Conservation (phyloP, 2,888 invertebrate genomes). For the Sesia bembeciformis region DNA sequence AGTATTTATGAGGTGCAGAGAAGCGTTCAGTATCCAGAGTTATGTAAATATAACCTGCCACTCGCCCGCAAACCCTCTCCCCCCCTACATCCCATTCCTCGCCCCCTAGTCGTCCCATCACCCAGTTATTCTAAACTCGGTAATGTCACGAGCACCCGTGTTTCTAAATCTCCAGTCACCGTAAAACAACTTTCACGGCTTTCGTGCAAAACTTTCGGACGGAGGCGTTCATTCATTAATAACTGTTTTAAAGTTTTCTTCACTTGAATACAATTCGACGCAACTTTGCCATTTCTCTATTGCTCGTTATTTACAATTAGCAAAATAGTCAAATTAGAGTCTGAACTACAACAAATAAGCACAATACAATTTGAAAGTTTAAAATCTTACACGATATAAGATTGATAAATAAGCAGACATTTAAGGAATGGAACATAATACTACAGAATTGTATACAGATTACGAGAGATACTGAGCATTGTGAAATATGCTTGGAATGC, state of each 20-base stretch:
- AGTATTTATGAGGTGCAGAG: conserved; percentile 7
- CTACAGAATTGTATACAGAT: no score
- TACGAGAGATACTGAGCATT: no score
- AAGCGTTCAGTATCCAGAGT: conserved; percentile 23
- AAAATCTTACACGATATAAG: no score
- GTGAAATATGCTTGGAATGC: no score
- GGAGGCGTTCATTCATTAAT: not conserved
- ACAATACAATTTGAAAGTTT: no score
- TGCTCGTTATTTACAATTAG: no score
- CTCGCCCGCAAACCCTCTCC: conserved; percentile 17
- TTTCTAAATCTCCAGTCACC: not conserved
- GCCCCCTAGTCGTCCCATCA: not conserved
- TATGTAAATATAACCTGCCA: conserved; percentile 37
- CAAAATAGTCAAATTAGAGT: no score
- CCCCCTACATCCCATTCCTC: not conserved
- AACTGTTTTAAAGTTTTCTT: not conserved
- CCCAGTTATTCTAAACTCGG: not conserved
- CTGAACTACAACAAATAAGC: no score
- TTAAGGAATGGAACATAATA: no score
- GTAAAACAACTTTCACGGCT: not conserved
- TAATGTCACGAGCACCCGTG: not conserved
- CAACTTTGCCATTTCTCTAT: no score
- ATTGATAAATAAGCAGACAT: no score
- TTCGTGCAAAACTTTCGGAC: not conserved
- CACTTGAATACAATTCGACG: not conserved